phyloP scores from a whole-genome alignment of 2,797 vertebrate species.

The Hydrophis major region DNA sequence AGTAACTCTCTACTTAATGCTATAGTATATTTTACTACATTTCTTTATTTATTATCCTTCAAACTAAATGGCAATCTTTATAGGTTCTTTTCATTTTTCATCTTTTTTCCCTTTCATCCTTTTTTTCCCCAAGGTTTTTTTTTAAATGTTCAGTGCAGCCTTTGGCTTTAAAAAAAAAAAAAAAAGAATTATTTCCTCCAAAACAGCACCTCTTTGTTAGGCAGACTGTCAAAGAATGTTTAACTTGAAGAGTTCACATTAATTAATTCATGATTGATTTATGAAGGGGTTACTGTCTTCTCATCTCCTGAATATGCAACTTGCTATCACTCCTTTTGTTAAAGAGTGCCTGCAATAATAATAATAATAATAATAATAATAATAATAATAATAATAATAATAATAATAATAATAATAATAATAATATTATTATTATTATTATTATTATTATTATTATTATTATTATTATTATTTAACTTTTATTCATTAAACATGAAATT shows the following conservation, averaged over 20 bases:
- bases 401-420: no score
- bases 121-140: neutral
- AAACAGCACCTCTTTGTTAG: neutral
- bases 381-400: no score
- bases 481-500: no score
- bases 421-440: no score
- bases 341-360: neutral
- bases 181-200: neutral
- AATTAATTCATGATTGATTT: neutral
- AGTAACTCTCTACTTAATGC: no score
- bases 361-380: no score
- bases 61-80: neutral
- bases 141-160: neutral
- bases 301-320: neutral
- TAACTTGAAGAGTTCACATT: neutral
- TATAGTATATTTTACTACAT: no score
- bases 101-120: neutral
- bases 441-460: neutral
- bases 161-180: neutral
- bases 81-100: neutral
- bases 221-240: neutral
- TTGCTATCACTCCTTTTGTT: neutral
- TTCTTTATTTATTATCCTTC: no score
- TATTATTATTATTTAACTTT: no score
- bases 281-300: neutral